phyloP scores from a whole-genome alignment of 2,888 invertebrate species.

The Clitarchus hookeri region DNA sequence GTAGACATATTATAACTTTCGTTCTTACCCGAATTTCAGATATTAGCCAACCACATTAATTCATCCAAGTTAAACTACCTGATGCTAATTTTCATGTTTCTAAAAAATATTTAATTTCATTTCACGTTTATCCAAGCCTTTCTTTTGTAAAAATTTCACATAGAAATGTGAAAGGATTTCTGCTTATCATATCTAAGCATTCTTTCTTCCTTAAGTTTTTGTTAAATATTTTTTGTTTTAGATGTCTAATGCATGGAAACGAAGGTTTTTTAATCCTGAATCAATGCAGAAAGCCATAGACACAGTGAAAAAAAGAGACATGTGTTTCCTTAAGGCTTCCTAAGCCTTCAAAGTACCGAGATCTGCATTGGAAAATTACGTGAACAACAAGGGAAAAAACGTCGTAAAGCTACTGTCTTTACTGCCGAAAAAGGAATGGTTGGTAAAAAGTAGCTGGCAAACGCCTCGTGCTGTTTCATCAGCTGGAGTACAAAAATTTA shows the following conservation, averaged over 20 bases:
- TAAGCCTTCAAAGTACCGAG: not conserved
- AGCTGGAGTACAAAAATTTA: slow-evolving; percentile 31
- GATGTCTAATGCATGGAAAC: not conserved
- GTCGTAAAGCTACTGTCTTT: not conserved
- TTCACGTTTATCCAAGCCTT: not conserved
- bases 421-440: not conserved
- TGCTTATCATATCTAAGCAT: not conserved
- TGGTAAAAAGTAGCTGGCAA: slow-evolving; percentile 40
- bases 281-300: slow-evolving; percentile 2
- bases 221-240: not conserved
- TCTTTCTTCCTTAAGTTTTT: not conserved
- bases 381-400: slow-evolving; percentile 34
- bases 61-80: not conserved
- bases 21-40: not conserved
- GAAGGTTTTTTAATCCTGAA: slow-evolving; percentile 24
- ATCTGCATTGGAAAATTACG: slow-evolving; percentile 25
- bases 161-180: not conserved
- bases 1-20: not conserved
- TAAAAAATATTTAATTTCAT: not conserved
- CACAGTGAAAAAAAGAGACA: not conserved
- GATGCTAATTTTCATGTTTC: too few species aligned
- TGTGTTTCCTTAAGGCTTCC: slow-evolving; percentile 16
- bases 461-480: slow-evolving; percentile 36
- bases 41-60: not conserved
- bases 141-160: too few species aligned